Evolutionary conservation across 2,888 invertebrate species (phyloP), one percentile per base, ranked within the genome.

Genomic region (Pseudococcus longispinus): DNA sequence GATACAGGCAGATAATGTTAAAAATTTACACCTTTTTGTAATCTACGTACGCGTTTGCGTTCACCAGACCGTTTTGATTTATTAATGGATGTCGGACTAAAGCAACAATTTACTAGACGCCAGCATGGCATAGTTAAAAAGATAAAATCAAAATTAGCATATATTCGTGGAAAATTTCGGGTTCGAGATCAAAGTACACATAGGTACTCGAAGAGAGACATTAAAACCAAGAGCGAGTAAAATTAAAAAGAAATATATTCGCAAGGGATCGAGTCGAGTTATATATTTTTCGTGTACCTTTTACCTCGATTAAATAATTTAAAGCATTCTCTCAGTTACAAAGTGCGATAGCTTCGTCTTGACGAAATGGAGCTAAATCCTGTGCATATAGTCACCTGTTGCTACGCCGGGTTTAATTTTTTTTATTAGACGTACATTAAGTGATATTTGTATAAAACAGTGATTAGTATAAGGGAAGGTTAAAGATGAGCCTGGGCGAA

Each of bases 111-210:
- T 60, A 60, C 20, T 1, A 60, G 60, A 60, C 20, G 20, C 20
- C 8, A 60, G 20, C 60, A 23, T 9, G 60, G 60, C 9, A 9
- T 60, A 60, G 60, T 60, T 60, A 23, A 60, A 60, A n/a, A 60
- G 60, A 60, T 60, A 60, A 6, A 20, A 60, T 60, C n/a, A 60
- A 60, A 60, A 60, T 60, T 60, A 60, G 60, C 60, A 60, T 60
- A 60, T 46, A 46, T 60, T 60, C 20, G 6, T n/a, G n/a, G n/a
- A 0, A n/a, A 20, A 20, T 60, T 60, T 20, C 15, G 15, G 11
- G 44, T 46, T 46, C 44, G 44, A 46, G 44, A 46, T 46, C 44
- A 15, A 15, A 46, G 44, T 46, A 46, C 15, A 46, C 13, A 46
- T 15, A 46, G 9, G 44, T 46, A 46, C 37, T 37, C 4, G 44